These are phyloP conservation scores for Gibbula magus DNA, from an alignment of 2,888 invertebrate species.

Conservation along the genomic window DNA sequence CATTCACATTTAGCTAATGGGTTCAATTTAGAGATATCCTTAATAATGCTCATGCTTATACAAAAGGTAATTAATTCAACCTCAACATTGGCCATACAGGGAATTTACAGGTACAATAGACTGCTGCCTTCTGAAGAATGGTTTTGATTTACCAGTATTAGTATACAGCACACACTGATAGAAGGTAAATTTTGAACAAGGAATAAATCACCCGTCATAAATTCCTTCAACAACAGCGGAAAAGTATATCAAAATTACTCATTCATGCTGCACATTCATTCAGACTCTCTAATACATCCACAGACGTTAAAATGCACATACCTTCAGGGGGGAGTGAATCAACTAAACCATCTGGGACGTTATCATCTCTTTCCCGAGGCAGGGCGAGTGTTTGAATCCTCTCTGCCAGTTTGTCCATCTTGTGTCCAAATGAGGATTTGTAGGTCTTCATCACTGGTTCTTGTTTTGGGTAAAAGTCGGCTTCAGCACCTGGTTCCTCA, in stretches of 20 bases:
- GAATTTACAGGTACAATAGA: too few species aligned
- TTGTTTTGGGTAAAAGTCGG: conserved; percentile 78
- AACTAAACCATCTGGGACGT: conserved; percentile 81
- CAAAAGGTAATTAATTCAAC: too few species aligned
- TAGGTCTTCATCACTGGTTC: conserved; percentile 42
- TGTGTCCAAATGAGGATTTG: conserved; percentile 51
- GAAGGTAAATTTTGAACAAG: too few species aligned
- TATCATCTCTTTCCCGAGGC: conserved; percentile 79
- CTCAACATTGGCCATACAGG: too few species aligned
- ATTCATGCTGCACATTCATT: neutral
- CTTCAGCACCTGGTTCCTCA: conserved; percentile 85
- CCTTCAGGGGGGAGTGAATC: conserved; percentile 85
- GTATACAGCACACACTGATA: too few species aligned
- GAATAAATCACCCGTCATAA: too few species aligned
- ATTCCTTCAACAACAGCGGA: too few species aligned
- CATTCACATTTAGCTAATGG: too few species aligned
- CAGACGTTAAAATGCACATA: conserved; percentile 53
- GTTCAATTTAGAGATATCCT: too few species aligned
- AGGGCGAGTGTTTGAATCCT: conserved; percentile 79
- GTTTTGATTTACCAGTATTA: too few species aligned
- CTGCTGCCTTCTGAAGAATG: too few species aligned
- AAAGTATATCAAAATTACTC: neutral
- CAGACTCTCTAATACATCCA: neutral
- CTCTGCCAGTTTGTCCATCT: conserved; percentile 79
- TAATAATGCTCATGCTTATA: too few species aligned